Percentiles rank a stretch among this genome's conserved stretches.
phyloP scores from a whole-genome alignment of 2,888 invertebrate species.

The Eristalis tenax region DNA sequence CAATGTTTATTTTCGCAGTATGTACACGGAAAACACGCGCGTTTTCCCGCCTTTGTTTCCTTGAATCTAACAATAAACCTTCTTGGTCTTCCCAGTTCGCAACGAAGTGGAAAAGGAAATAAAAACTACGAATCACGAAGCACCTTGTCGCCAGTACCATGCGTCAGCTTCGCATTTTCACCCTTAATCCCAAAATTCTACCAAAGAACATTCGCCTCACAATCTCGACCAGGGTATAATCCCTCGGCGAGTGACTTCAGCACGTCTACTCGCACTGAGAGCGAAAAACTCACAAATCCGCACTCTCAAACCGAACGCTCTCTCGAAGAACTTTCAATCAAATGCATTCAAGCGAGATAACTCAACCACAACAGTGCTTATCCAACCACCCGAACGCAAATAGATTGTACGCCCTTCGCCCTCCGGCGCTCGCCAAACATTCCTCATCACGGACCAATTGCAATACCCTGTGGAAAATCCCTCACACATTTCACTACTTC shows the following conservation, averaged over 20 bases:
- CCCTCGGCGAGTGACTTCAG: constrained; percentile 32
- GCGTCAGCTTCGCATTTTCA: not conserved
- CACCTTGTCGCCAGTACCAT: not conserved
- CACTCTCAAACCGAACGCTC: constrained; percentile 43
- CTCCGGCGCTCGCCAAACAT: not conserved
- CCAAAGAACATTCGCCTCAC: constrained; percentile 21
- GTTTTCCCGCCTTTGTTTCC: too few relatives aligned
- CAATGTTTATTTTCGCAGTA: too few relatives aligned
- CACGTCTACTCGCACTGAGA: constrained; percentile 36
- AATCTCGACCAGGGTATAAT: constrained; percentile 33
- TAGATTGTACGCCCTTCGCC: constrained; percentile 41
- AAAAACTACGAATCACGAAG: not conserved
- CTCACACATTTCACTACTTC: constrained; percentile 60
- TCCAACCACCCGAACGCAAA: constrained; percentile 58
- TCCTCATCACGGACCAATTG: not conserved
- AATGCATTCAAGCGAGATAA: constrained; percentile 60
- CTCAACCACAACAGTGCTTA: constrained; percentile 60
- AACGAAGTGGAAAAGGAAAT: not conserved
- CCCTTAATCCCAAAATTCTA: not conserved
- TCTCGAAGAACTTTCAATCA: constrained; percentile 60
- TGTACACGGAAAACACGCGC: too few relatives aligned
- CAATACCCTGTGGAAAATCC: constrained; percentile 46
- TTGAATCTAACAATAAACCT: too few relatives aligned
- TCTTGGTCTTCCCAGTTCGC: too few relatives aligned
- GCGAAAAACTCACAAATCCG: constrained; percentile 45